phyloP scores from a whole-genome alignment of 2,113 vertebrate genomes.

The Xiphophorus hellerii region DNA sequence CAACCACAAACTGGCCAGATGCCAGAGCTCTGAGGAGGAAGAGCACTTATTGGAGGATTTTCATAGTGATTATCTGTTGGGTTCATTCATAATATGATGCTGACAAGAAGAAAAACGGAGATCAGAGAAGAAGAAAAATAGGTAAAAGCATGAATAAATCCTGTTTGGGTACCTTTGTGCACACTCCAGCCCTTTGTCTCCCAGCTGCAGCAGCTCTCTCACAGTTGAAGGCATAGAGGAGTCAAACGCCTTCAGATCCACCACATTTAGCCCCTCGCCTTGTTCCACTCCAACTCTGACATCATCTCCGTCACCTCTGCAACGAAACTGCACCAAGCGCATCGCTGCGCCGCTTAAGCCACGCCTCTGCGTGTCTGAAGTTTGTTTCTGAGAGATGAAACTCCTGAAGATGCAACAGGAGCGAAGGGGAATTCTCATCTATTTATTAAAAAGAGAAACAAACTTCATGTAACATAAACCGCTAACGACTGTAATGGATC shows the following conservation, averaged over 20 bases:
- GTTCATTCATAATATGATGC: background rate
- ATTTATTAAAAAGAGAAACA: background rate
- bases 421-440: constrained; percentile 73
- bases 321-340: constrained; percentile 89
- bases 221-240: constrained; percentile 84
- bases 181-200: constrained; percentile 77
- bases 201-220: constrained; percentile 85
- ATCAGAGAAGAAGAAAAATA: no score
- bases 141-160: background rate
- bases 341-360: constrained; percentile 71
- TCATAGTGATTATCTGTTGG: background rate
- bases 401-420: constrained; percentile 47
- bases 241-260: constrained; percentile 89
- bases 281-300: constrained; percentile 87
- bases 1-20: constrained; percentile 74
- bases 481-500: no score
- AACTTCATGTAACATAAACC: background rate
- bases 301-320: constrained; percentile 45
- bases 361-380: constrained; percentile 20
- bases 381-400: constrained; percentile 41
- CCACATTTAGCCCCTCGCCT: constrained; percentile 71
- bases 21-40: constrained; percentile 79
- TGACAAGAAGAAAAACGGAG: background rate
- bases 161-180: constrained; percentile 78
- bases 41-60: background rate